These are phyloP conservation scores for Osmoderma eremita DNA, from an alignment of 2,888 invertebrate genomes.

Conservation along the genomic window DNA sequence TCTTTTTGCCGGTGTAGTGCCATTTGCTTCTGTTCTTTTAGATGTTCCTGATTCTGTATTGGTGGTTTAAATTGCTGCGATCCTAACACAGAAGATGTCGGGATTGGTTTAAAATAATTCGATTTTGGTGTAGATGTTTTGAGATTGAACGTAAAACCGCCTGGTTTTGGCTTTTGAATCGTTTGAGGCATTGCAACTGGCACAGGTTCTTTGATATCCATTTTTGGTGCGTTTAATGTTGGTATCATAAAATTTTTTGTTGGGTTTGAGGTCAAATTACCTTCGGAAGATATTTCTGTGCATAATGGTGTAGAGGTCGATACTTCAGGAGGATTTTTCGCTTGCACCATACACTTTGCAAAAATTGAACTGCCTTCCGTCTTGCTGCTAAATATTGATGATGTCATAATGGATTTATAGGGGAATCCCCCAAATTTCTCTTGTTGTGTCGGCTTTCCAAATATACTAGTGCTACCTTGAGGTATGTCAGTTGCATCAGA, in stretches of 20 bases:
- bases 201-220: neutral
- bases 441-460: neutral
- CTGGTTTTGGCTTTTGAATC: neutral
- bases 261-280: neutral
- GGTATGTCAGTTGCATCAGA: neutral
- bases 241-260: neutral
- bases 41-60: conserved; percentile 28
- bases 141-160: conserved; percentile 18
- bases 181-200: neutral
- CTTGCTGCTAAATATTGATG: neutral
- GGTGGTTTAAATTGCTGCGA: neutral
- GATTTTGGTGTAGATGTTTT: neutral
- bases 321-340: too few species aligned
- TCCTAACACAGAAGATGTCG: conserved; percentile 48
- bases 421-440: neutral
- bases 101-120: neutral
- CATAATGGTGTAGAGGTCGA: too few species aligned
- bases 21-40: conserved; percentile 19
- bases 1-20: conserved; percentile 46
- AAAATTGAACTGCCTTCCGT: conserved; percentile 6
- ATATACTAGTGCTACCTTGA: neutral
- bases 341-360: neutral
- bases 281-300: too few species aligned
- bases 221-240: neutral
- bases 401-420: neutral